Base-by-base conservation (phyloP, 2,113 vertebrate species). In the Felis chaus region DNA sequence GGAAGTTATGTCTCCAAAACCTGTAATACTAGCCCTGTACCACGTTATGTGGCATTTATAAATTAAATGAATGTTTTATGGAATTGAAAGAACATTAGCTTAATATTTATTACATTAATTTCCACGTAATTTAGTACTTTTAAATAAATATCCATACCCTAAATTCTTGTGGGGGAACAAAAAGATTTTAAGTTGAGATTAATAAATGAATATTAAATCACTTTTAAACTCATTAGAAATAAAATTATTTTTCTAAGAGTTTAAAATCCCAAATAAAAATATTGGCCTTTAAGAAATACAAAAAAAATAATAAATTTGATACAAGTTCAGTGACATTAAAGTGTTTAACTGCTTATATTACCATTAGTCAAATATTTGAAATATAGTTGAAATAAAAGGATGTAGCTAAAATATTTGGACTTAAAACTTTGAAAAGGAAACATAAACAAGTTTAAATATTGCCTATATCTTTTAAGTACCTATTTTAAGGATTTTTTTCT, bases 361-460 rank as follows among this genome's bases (percentile, higher is more conserved):
- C 4, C 7, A 31, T 33, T 93, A 89, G 36, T 86, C 1, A 89
- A 71, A 36, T 86, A 89, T 74, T 95, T 86, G 61, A 93, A 91
- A 78, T 78, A 63, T 7, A 81, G 23, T 68, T 63, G 29, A 85
- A 85, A 55, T 74, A 13, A 81, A 96, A 79, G 39, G 48, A 19
- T 41, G 0, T 66, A 78, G 25, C 5, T 79, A 57, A 94, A 76
- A 23, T 90, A 69, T 41, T 39, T 96, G 16, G 13, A 81, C 66
- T 94, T 96, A 66, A 45, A 96, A 82, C 12, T 65, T 50, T 95
- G n/a, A 55, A 94, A 91, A 63, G 33, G 63, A 90, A 73, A 84
- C 7, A 65, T 36, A 94, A 82, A n/a, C 36, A 78, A 93, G 16
- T 50, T 93, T 95, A 76, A 61, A 61, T 66, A 63, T 36, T 86